phyloP scores from a whole-genome alignment of 2,888 invertebrate species.

The Osmoderma eremita region DNA sequence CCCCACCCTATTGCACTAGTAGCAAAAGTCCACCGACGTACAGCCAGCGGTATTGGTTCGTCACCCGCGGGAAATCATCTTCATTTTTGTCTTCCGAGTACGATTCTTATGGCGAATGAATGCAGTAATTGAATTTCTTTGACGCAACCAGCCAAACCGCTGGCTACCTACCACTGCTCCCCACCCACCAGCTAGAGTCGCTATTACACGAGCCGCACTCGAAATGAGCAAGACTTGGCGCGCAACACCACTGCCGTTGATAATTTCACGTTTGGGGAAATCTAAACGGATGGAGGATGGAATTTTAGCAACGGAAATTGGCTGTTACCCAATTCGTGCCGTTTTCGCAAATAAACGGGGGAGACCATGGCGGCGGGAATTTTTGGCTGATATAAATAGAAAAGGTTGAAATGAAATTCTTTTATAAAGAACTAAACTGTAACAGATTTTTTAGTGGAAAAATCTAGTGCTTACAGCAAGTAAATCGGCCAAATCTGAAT shows the following conservation, averaged over 20 bases:
- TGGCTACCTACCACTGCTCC: not conserved
- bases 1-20: not conserved
- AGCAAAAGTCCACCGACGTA: slow-evolving; percentile 24
- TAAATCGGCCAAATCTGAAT: too few species aligned
- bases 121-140: slow-evolving; percentile 48
- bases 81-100: slow-evolving; percentile 53
- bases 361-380: too few species aligned
- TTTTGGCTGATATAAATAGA: too few species aligned
- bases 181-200: not conserved
- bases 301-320: slow-evolving; percentile 16
- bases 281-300: slow-evolving; percentile 11
- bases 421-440: too few species aligned
- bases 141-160: slow-evolving; percentile 34
- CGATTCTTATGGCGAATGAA: slow-evolving; percentile 51
- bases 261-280: slow-evolving; percentile 25
- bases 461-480: too few species aligned
- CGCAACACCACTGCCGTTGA: slow-evolving; percentile 4
- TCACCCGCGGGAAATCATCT: slow-evolving; percentile 52
- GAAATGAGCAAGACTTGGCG: slow-evolving; percentile 24
- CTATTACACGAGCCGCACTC: slow-evolving; percentile 15
- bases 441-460: too few species aligned
- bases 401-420: too few species aligned
- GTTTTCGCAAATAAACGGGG: slow-evolving; percentile 4
- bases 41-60: slow-evolving; percentile 40
- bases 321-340: slow-evolving; percentile 8